Base-by-base conservation (phyloP, 2,113 vertebrate species). In the Procapra przewalskii region DNA sequence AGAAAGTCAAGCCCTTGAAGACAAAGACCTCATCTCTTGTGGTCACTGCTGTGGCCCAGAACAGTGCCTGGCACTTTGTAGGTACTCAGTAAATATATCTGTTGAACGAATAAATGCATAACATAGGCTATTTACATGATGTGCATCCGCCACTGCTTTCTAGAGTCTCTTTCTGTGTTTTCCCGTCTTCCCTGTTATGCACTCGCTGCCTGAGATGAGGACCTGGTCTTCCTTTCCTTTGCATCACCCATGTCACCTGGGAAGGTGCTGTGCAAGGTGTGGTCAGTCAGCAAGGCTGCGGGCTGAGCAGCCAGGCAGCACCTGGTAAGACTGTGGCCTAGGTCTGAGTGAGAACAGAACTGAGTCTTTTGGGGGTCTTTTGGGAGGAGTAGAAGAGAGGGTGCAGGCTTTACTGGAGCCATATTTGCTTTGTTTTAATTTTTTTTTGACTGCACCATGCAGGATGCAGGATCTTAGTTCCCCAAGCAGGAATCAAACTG, bases 71-170 rank as follows among this genome's bases (percentile, higher is more conserved):
- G 90, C 14, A 43, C 3, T 43, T 1, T 48, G 40, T 12, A 54
- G 29, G 31, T 33, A 13, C 54, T 89, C 64, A 19, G 7, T 67
- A 62, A 84, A 93, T 15, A 14, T 4, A 33, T 81, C 1, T 87
- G 71, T 57, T 48, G 50, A 40, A n/a, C 50, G 19, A 75, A 12
- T 48, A 84, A 52, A 31, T 12, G 33, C 64, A n/a, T 4, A 19
- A 4, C 2, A 2, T 1, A 21, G 0, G 7, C 84, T 60, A n/a
- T 25, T 86, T n/a, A 52, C 19, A 3, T 71, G 2, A 29, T 0
- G 12, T 12, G 45, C 21, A 5, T 4, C 3, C 15, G 16, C 43
- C 36, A 15, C 79, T 43, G n/a, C 19, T 23, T 79, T 33, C 59
- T 43, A 62, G 36, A 48, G 7, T 40, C 59, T 31, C 9, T 19